Conservation (phyloP, 1,140 invertebrate species). For the Penaeus indicus region DNA sequence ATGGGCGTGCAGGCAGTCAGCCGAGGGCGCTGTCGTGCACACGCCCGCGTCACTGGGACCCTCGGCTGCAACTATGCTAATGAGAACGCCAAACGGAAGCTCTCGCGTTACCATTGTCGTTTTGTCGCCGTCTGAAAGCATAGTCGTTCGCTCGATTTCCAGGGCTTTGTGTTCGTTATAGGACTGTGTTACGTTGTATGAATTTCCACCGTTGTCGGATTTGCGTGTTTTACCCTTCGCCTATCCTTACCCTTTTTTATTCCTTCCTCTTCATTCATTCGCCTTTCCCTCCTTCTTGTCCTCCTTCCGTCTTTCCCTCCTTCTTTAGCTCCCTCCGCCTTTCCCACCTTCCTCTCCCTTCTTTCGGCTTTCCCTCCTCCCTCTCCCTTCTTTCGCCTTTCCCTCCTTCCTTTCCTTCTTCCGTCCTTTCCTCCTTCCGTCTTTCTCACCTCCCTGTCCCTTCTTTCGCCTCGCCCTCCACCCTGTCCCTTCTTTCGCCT, state of each 20-base stretch:
- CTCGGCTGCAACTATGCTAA: too few relatives aligned
- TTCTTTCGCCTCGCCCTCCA: slow-evolving; percentile 1
- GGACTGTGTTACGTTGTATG: too few relatives aligned
- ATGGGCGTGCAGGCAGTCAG: too few relatives aligned
- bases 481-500: background rate
- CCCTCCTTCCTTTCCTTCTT: background rate
- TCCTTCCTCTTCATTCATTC: background rate
- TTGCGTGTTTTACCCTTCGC: background rate
- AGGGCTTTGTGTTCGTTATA: too few relatives aligned
- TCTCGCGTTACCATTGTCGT: too few relatives aligned
- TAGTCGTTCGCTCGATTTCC: too few relatives aligned
- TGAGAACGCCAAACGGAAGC: too few relatives aligned
- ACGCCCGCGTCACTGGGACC: too few relatives aligned
- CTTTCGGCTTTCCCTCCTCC: too few relatives aligned
- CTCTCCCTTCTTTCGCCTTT: background rate
- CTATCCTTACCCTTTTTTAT: background rate
- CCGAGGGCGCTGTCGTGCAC: too few relatives aligned
- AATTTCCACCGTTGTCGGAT: too few relatives aligned
- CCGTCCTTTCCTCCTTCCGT: background rate
- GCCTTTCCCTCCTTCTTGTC: background rate
- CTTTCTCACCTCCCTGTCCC: slow-evolving; percentile 3
- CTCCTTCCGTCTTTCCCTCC: background rate
- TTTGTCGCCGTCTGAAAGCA: too few relatives aligned
- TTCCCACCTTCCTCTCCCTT: background rate
- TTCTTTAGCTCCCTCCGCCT: background rate